Conservation (phyloP, 2,113 vertebrate genomes). For the Melanotaenia duboulayi region DNA sequence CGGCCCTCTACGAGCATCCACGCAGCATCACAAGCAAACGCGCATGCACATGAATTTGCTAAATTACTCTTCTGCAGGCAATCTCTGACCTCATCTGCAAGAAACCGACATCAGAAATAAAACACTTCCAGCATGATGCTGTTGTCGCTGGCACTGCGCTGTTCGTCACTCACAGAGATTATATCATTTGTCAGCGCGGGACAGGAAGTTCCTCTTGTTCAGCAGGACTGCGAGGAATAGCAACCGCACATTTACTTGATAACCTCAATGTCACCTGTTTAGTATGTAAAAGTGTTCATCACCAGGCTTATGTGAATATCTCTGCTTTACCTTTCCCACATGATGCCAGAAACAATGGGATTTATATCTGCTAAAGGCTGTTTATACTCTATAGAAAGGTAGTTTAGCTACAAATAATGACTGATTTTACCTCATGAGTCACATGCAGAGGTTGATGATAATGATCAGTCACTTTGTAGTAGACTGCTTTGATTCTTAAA, state of each 20-base stretch:
- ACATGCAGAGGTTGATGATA: not conserved
- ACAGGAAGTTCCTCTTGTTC: slow-evolving; percentile 43
- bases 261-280: slow-evolving; percentile 26
- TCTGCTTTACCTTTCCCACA: not conserved
- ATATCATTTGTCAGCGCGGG: slow-evolving; percentile 31
- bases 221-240: slow-evolving; percentile 21
- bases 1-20: not conserved
- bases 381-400: not conserved
- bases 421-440: slow-evolving; percentile 1
- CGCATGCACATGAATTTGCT: slow-evolving; percentile 8
- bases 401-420: not conserved
- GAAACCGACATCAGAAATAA: slow-evolving; percentile 35
- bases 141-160: slow-evolving; percentile 15
- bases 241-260: slow-evolving; percentile 11
- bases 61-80: slow-evolving; percentile 15
- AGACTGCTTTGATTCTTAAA: too few species aligned
- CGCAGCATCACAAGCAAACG: slow-evolving; percentile 2
- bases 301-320: not conserved
- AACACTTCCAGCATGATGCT: slow-evolving; percentile 28
- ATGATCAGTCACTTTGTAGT: too few species aligned
- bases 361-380: slow-evolving; percentile 20
- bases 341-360: not conserved
- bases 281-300: not conserved
- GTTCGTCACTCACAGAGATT: slow-evolving; percentile 31
- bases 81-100: slow-evolving; percentile 44